Evolutionary conservation across 2,113 vertebrate species (phyloP).

Genomic region (Calidris pugnax): DNA sequence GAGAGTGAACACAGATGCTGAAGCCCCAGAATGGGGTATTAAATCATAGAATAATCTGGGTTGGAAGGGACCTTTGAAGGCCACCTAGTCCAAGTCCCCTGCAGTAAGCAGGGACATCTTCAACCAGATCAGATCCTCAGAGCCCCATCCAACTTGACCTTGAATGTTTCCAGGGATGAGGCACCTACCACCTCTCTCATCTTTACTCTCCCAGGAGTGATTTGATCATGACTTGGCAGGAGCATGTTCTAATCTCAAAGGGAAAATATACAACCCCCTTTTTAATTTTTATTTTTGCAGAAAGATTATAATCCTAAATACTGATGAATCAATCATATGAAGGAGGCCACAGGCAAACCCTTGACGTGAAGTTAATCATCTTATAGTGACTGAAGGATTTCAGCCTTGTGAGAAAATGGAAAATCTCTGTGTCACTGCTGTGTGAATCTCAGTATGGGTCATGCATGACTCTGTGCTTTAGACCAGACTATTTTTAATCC

Average conservation of each 20-base stretch:
- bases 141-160: neutral
- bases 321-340: neutral
- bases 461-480: neutral
- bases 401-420: neutral
- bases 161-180: neutral
- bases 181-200: neutral
- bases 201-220: neutral
- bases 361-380: neutral
- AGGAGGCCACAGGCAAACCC: neutral
- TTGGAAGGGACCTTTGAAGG: neutral
- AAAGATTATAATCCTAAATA: neutral
- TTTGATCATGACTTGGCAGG: neutral
- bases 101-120: neutral
- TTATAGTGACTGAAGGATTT: neutral
- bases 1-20: neutral
- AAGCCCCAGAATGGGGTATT: neutral
- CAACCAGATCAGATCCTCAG: neutral
- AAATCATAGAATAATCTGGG: neutral
- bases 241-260: neutral
- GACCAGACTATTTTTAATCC: neutral
- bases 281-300: neutral
- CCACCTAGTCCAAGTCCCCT: neutral
- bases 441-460: neutral
- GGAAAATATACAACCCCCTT: neutral
- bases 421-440: neutral